phyloP scores from a whole-genome alignment of 2,888 invertebrate genomes.

The Tinea pellionella region DNA sequence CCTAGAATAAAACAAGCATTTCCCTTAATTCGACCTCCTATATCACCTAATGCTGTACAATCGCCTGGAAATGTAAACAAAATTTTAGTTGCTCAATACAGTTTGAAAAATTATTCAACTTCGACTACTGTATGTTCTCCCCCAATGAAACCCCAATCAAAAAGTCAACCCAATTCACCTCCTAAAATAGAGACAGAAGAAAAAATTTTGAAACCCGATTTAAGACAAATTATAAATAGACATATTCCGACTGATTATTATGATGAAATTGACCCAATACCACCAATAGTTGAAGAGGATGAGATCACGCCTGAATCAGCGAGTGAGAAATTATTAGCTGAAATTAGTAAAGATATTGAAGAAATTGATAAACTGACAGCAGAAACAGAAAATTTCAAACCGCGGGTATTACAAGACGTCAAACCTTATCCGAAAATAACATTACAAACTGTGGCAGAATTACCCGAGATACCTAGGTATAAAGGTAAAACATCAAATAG shows the following conservation, averaged over 20 bases:
- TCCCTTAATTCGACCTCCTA: slow-evolving; percentile 70
- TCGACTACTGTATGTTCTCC: slow-evolving; percentile 32
- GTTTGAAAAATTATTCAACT: slow-evolving; percentile 60
- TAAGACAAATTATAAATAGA: slow-evolving; percentile 33
- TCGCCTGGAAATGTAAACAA: slow-evolving; percentile 64
- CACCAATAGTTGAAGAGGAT: slow-evolving; percentile 59
- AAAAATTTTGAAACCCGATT: slow-evolving; percentile 35
- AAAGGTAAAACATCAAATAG: slow-evolving; percentile 46
- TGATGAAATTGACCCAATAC: slow-evolving; percentile 52
- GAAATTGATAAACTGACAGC: slow-evolving; percentile 61
- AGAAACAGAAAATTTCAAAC: slow-evolving; percentile 50
- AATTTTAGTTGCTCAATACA: slow-evolving; percentile 70
- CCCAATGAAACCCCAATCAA: slow-evolving; percentile 50
- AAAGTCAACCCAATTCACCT: slow-evolving; percentile 61
- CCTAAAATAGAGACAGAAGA: slow-evolving; percentile 51
- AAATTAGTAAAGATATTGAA: slow-evolving; percentile 62
- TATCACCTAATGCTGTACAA: slow-evolving; percentile 67
- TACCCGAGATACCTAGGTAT: slow-evolving; percentile 73
- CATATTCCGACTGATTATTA: slow-evolving; percentile 47
- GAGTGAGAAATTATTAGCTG: slow-evolving; percentile 43
- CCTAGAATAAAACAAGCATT: slow-evolving; percentile 75
- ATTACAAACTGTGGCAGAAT: slow-evolving; percentile 70
- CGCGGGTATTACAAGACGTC: slow-evolving; percentile 56
- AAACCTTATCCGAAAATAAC: slow-evolving; percentile 70
- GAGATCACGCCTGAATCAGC: slow-evolving; percentile 42